These are phyloP conservation scores for Silurus asotus DNA, from an alignment of 2,113 vertebrate species.

Conservation along the genomic window DNA sequence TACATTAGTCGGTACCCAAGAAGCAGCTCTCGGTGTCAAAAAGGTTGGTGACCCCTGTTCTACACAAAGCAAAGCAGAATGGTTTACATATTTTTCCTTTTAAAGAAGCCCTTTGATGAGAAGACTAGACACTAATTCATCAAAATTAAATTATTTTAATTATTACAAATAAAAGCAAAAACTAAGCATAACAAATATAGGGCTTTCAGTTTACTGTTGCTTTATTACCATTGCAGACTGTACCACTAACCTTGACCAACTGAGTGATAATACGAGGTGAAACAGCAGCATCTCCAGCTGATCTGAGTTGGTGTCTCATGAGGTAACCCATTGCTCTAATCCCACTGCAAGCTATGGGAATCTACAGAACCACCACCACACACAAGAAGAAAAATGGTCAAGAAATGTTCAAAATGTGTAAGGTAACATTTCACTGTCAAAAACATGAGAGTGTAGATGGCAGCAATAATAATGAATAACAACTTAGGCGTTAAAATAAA, in stretches of 20 bases:
- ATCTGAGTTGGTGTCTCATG: conserved; percentile 85
- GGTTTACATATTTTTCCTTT: not conserved
- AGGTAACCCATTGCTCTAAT: conserved; percentile 92
- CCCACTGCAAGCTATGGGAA: conserved; percentile 92
- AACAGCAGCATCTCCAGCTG: conserved; percentile 66
- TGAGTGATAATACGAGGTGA: conserved; percentile 84
- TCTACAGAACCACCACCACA: conserved; percentile 67
- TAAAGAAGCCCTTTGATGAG: not conserved
- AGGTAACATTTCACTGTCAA: not conserved
- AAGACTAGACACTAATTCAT: not conserved
- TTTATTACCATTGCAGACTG: not conserved
- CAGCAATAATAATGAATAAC: not conserved
- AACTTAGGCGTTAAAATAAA: not conserved
- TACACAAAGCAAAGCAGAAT: not conserved
- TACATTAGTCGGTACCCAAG: too few relatives aligned
- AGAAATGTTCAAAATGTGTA: not conserved
- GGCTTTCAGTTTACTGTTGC: not conserved
- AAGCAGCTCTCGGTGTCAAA: too few relatives aligned
- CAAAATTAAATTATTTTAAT: too few relatives aligned
- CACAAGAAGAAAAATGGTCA: not conserved
- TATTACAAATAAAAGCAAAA: not conserved
- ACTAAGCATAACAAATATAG: not conserved
- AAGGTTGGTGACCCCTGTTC: not conserved
- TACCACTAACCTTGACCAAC: conserved; percentile 84
- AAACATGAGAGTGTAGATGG: not conserved